Conservation (phyloP, 2,113 vertebrate genomes). For the Lepisosteus oculatus region DNA sequence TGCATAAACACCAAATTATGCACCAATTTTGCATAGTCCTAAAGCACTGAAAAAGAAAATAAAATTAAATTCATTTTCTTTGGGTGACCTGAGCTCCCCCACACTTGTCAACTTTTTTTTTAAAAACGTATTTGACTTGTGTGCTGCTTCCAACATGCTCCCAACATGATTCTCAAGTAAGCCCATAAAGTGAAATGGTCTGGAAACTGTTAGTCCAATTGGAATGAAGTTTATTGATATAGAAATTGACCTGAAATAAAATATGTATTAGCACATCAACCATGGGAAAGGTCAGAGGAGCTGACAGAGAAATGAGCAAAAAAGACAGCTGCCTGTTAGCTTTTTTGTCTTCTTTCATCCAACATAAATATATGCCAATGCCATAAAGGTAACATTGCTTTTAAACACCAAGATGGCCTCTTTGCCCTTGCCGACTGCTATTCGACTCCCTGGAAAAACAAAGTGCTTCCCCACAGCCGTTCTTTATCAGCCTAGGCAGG, state of each 20-base stretch:
- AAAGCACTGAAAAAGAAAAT: too few relatives aligned
- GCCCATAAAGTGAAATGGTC: too few relatives aligned
- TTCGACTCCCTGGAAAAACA: conserved; percentile 2
- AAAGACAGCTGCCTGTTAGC: not conserved
- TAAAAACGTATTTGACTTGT: too few relatives aligned
- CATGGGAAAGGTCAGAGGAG: conserved; percentile 30
- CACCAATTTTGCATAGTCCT: too few relatives aligned
- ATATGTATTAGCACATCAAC: conserved; percentile 36
- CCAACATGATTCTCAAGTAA: too few relatives aligned
- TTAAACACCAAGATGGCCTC: not conserved
- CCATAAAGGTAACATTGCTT: not conserved
- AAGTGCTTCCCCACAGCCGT: not conserved
- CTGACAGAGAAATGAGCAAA: conserved; percentile 29
- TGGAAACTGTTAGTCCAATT: too few relatives aligned
- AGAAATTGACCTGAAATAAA: conserved; percentile 27
- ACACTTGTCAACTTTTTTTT: too few relatives aligned
- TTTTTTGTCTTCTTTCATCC: not conserved
- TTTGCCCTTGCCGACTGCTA: not conserved
- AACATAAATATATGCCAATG: not conserved
- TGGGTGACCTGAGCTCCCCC: too few relatives aligned
- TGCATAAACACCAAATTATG: too few relatives aligned
- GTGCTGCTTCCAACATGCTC: too few relatives aligned
- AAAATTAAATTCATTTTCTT: too few relatives aligned
- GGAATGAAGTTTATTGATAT: not conserved
- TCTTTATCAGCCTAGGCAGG: not conserved